Conservation (phyloP, 1,140 invertebrate species). For the Ceratina australensis region DNA sequence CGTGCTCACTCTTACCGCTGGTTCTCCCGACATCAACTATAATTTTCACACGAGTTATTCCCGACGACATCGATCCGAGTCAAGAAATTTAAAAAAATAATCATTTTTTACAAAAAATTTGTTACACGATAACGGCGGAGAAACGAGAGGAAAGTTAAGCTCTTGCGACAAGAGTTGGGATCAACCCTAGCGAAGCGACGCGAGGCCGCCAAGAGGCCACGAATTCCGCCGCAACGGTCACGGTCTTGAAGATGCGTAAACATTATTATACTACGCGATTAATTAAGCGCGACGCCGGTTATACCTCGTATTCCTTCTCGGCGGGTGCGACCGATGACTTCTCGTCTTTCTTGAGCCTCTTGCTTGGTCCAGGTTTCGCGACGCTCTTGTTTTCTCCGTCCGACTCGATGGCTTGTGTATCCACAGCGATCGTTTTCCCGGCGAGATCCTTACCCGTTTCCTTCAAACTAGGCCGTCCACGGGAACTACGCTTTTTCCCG, state of each 20-base stretch:
- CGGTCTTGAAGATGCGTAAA: slow-evolving; percentile 1
- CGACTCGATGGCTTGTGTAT: slow-evolving; percentile 35
- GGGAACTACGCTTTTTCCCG: slow-evolving; percentile 57
- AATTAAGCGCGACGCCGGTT: not conserved
- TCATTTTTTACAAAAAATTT: too few relatives aligned
- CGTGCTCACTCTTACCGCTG: too few relatives aligned
- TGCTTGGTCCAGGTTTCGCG: slow-evolving; percentile 50
- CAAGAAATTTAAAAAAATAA: too few relatives aligned
- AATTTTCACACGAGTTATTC: too few relatives aligned
- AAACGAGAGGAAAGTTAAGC: too few relatives aligned
- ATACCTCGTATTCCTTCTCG: slow-evolving; percentile 73
- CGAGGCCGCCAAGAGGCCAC: too few relatives aligned
- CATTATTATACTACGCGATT: not conserved
- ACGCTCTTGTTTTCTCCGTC: slow-evolving; percentile 65
- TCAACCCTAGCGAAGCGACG: too few relatives aligned
- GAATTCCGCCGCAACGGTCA: too few relatives aligned
- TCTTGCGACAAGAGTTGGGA: too few relatives aligned
- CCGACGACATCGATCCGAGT: too few relatives aligned
- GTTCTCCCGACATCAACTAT: too few relatives aligned
- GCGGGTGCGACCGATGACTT: slow-evolving; percentile 58
- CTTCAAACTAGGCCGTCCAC: slow-evolving; percentile 46
- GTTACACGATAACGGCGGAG: too few relatives aligned
- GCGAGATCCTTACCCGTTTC: slow-evolving; percentile 18
- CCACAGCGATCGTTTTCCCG: slow-evolving; percentile 13
- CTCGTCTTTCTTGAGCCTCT: slow-evolving; percentile 67